Evolutionary conservation across 2,797 vertebrate species (phyloP).

Genomic region (Silurus aristotelis): DNA sequence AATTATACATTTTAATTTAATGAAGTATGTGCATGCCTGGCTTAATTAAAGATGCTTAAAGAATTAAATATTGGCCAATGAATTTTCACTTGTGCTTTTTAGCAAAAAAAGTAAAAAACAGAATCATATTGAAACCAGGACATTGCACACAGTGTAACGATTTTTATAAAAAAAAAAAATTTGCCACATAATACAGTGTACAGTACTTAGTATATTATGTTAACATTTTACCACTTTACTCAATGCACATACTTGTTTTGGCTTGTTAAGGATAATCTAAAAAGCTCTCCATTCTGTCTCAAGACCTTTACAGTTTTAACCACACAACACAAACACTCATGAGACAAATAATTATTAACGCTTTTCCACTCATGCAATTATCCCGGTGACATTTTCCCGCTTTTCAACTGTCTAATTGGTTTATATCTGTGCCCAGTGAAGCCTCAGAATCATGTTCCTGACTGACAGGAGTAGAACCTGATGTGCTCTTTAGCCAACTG

Average conservation of each 20-base stretch:
- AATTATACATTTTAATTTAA: neutral
- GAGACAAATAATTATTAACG: neutral
- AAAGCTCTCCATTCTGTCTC: neutral
- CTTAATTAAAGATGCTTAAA: neutral
- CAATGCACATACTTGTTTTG: neutral
- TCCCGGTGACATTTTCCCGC: neutral
- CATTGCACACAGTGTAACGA: neutral
- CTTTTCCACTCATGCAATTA: neutral
- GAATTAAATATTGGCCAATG: neutral
- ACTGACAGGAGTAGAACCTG: neutral
- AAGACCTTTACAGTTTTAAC: too few relatives aligned
- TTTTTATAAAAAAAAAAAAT: too few relatives aligned
- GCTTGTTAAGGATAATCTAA: neutral
- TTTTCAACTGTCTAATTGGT: neutral
- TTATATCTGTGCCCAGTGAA: neutral
- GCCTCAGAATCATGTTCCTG: neutral
- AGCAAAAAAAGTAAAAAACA: neutral
- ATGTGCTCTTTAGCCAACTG: neutral
- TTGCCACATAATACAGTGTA: too few relatives aligned
- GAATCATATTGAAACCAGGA: neutral
- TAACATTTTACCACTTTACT: neutral
- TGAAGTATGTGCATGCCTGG: neutral
- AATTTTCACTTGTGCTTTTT: neutral
- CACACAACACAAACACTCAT: neutral
- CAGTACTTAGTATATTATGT: too few relatives aligned